A percentile compares a stretch with the other conserved stretches of the same genome.
phyloP scores from a whole-genome alignment of 2,113 vertebrate genomes.

The Struthidea cinerea region DNA sequence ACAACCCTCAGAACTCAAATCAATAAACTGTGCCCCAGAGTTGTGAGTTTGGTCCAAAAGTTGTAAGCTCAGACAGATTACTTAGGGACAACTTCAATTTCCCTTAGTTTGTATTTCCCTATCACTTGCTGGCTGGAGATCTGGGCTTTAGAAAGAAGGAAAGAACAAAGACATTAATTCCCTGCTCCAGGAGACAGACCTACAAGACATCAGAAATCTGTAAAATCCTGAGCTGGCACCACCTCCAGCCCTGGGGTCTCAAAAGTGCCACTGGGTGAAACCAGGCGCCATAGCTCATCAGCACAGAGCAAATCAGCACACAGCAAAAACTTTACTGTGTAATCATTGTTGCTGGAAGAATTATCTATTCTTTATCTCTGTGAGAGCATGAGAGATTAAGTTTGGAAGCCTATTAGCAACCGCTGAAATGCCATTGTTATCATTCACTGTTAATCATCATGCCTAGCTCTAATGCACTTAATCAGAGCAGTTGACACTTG shows the following conservation, averaged over 20 bases:
- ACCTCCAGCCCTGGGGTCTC: neutral
- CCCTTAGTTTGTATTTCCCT: neutral
- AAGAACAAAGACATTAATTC: conserved; percentile 23
- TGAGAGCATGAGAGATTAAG: neutral
- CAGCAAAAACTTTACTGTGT: conserved; percentile 4
- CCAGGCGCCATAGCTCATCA: neutral
- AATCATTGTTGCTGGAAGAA: neutral
- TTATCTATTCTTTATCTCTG: conserved; percentile 15
- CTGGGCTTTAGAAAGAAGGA: neutral
- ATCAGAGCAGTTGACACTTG: conserved; percentile 23
- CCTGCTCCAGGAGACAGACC: neutral
- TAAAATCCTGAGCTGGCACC: conserved; percentile 21
- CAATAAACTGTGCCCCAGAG: neutral
- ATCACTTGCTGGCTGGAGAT: neutral
- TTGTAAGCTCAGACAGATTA: neutral
- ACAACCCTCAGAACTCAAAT: neutral
- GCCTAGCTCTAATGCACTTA: neutral
- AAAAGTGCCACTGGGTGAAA: neutral
- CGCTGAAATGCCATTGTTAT: conserved; percentile 30
- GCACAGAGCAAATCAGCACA: neutral
- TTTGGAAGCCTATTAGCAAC: conserved; percentile 40
- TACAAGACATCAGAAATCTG: neutral
- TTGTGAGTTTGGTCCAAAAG: neutral
- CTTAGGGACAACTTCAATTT: neutral
- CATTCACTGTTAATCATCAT: conserved; percentile 13